A percentile compares a stretch with the other conserved stretches of the same genome.
phyloP scores from a whole-genome alignment of 1,140 invertebrate genomes.

The Diachasma alloeum region DNA sequence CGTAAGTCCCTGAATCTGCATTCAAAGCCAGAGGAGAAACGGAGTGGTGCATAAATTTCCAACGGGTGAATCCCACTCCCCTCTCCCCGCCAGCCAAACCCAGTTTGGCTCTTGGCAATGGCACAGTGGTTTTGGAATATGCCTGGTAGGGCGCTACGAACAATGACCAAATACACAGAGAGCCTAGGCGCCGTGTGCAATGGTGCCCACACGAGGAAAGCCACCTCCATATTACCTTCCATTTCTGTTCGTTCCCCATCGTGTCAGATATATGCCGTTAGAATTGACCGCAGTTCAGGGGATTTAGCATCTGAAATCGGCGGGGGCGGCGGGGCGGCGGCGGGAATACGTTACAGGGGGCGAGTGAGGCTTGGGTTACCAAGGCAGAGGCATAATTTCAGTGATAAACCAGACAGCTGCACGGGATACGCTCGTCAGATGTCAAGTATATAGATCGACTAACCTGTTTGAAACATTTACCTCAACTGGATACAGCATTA shows the following conservation, averaged over 20 bases:
- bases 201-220: background rate
- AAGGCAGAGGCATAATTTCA: constrained; percentile 3
- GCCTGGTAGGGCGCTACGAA: background rate
- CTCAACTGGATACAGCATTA: background rate
- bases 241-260: background rate
- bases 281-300: background rate
- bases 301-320: background rate
- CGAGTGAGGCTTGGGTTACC: constrained; percentile 12
- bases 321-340: background rate
- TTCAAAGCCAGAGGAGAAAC: background rate
- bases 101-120: constrained; percentile 4
- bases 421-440: constrained; percentile 1
- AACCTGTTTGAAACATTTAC: constrained; percentile 2
- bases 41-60: background rate
- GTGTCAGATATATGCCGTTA: background rate
- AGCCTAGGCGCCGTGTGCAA: background rate
- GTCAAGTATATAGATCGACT: constrained; percentile 1
- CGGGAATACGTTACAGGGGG: background rate
- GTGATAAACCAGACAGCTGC: background rate
- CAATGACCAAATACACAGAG: background rate
- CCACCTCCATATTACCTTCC: background rate
- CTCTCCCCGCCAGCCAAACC: background rate
- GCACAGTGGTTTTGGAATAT: constrained; percentile 5
- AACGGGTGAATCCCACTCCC: background rate
- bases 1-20: background rate